Conservation (phyloP, 2,797 vertebrate species). For the Microtus obscurus region DNA sequence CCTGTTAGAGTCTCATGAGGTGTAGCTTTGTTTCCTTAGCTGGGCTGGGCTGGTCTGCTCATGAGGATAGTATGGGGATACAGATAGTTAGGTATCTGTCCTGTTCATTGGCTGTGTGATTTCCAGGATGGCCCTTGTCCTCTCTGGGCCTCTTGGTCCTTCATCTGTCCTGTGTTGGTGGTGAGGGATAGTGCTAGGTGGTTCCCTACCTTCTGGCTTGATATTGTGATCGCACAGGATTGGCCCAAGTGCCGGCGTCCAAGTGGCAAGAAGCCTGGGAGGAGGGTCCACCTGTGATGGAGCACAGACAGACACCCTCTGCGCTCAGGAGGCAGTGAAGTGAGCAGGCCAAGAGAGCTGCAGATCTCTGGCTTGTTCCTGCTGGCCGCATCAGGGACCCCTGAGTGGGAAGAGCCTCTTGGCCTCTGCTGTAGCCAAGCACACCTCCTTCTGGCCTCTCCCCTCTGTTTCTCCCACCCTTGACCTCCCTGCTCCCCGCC, state of each 20-base stretch:
- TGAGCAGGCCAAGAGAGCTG: not conserved
- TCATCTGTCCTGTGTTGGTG: not conserved
- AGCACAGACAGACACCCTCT: not conserved
- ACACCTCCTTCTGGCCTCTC: not conserved
- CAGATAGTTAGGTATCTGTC: not conserved
- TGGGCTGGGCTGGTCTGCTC: not conserved
- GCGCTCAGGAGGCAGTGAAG: not conserved
- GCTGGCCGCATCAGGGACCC: not conserved
- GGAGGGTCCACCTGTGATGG: not conserved
- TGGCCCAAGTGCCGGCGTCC: too few relatives aligned
- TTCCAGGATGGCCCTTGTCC: not conserved
- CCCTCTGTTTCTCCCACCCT: not conserved
- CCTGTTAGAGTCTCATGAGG: not conserved
- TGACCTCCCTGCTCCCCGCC: too few relatives aligned
- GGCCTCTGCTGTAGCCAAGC: not conserved
- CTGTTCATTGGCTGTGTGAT: not conserved
- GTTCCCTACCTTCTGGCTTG: not conserved
- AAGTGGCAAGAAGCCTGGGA: not conserved
- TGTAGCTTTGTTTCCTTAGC: constrained; percentile 5
- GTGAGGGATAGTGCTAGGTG: too few relatives aligned
- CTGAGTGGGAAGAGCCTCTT: not conserved
- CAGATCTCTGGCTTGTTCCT: not conserved
- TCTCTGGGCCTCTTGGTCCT: not conserved
- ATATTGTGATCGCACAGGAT: not conserved
- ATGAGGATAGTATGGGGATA: not conserved